These are phyloP conservation scores for Mythimna ferrago DNA, from an alignment of 2,888 invertebrate species.

Conservation along the genomic window DNA sequence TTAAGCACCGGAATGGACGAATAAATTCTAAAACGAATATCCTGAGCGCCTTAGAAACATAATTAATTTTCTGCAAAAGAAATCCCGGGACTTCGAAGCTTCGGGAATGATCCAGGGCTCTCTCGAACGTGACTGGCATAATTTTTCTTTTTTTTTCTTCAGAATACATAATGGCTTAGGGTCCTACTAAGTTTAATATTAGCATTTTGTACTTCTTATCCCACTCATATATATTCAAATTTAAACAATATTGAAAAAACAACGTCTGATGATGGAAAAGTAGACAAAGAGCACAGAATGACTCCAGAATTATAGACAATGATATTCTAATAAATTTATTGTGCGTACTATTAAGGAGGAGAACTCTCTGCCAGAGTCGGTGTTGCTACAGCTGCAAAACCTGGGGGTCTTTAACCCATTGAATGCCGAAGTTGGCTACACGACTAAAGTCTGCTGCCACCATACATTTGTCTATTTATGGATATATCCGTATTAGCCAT, in stretches of 20 bases:
- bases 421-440: too few species aligned
- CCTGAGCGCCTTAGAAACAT: conserved; percentile 13
- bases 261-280: background rate
- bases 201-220: conserved; percentile 5
- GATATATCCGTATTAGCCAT: too few species aligned
- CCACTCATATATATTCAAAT: background rate
- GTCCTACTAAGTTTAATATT: conserved; percentile 16
- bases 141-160: conserved; percentile 22
- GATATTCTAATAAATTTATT: too few species aligned
- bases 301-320: background rate
- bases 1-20: background rate
- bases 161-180: conserved; percentile 22
- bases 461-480: too few species aligned
- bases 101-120: conserved; percentile 32
- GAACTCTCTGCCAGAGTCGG: too few species aligned
- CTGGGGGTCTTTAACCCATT: too few species aligned
- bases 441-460: too few species aligned
- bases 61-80: conserved; percentile 41
- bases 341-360: too few species aligned
- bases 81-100: conserved; percentile 28
- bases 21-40: conserved; percentile 17
- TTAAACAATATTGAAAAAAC: background rate
- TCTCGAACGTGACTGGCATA: conserved; percentile 56
- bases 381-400: too few species aligned
- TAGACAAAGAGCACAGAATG: background rate